Percentiles rank a stretch among this genome's conserved stretches.
Conservation (phyloP, 2,113 vertebrate species). For the Hemicordylus capensis region DNA sequence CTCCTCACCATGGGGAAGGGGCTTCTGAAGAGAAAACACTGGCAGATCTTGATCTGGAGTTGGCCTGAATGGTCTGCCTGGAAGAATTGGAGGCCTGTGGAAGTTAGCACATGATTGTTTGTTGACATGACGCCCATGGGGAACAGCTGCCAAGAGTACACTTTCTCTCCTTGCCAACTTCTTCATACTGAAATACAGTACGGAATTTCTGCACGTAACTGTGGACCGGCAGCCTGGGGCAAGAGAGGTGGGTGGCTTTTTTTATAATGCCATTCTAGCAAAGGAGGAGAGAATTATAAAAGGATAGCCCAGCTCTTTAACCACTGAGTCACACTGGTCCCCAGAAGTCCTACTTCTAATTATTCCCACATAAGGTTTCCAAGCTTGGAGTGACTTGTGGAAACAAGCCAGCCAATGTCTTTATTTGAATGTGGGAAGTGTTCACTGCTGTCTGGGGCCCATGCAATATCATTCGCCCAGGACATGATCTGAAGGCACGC, state of each 20-base stretch:
- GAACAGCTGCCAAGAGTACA: constrained; percentile 61
- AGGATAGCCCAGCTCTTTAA: neutral
- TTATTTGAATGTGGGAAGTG: neutral
- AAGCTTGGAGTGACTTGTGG: neutral
- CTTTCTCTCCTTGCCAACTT: constrained; percentile 43
- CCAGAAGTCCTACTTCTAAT: neutral
- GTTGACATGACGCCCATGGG: constrained; percentile 56
- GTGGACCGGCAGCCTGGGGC: constrained; percentile 9
- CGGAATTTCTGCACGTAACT: constrained; percentile 56
- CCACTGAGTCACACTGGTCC: neutral
- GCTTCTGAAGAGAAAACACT: constrained; percentile 55
- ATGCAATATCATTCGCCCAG: neutral
- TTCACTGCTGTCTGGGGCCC: neutral
- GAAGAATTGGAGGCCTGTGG: constrained; percentile 67
- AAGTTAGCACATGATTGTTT: constrained; percentile 65
- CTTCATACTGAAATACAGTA: constrained; percentile 57
- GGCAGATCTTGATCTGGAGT: constrained; percentile 39
- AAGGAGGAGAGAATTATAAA: neutral
- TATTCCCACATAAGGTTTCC: neutral
- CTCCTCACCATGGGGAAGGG: constrained; percentile 54
- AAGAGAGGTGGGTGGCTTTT: constrained; percentile 3
- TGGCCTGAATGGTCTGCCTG: constrained; percentile 42
- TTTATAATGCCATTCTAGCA: neutral
- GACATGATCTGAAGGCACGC: too few species aligned
- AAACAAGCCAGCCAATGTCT: neutral